These are phyloP conservation scores for Tautogolabrus adspersus DNA, from an alignment of 2,113 vertebrate genomes.

Conservation along the genomic window DNA sequence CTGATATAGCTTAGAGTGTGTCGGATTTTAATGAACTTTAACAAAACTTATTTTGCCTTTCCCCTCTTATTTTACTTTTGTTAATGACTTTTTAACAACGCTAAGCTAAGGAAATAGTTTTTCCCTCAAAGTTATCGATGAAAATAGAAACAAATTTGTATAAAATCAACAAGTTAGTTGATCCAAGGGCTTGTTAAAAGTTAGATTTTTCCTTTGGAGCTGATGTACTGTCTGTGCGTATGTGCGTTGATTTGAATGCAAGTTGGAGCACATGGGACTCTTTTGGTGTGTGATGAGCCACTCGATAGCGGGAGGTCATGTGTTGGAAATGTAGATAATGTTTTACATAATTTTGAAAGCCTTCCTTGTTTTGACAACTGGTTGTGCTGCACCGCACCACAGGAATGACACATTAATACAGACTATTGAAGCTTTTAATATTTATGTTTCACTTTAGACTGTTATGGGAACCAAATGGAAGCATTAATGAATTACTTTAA, in stretches of 20 bases:
- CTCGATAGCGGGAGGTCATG: slow-evolving; percentile 61
- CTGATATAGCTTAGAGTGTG: slow-evolving; percentile 14
- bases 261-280: slow-evolving; percentile 37
- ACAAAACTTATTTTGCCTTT: background rate
- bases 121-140: background rate
- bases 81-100: background rate
- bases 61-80: background rate
- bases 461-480: slow-evolving; percentile 2
- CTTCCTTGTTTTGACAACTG: slow-evolving; percentile 62
- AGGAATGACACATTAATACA: slow-evolving; percentile 35
- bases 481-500: background rate
- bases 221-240: background rate
- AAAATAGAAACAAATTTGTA: background rate
- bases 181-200: background rate
- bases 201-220: background rate
- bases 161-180: slow-evolving; percentile 21
- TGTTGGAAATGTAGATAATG: slow-evolving; percentile 72
- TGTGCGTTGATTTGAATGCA: slow-evolving; percentile 49
- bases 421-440: background rate
- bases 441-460: background rate
- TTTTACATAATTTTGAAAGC: slow-evolving; percentile 74
- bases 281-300: slow-evolving; percentile 49
- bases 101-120: background rate
- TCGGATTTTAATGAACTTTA: background rate
- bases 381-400: slow-evolving; percentile 21